Evolutionary conservation across 2,113 vertebrate genomes (phyloP), one percentile per base, ranked within the genome.

Genomic region (Formicarius rufipectus): DNA sequence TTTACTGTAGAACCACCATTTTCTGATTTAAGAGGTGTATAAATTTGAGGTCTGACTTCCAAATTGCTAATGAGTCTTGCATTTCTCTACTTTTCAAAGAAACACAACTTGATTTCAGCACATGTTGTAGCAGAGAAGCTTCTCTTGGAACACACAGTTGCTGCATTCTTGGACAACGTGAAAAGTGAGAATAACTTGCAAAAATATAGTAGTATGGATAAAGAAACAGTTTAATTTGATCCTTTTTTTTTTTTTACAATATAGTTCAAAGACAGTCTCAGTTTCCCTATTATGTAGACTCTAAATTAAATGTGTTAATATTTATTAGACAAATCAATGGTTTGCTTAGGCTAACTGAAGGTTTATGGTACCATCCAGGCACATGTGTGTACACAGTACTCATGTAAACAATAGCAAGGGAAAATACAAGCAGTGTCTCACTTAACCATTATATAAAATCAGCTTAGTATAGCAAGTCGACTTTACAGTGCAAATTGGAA

Each of bases 191-290:
- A 89, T 50, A 77, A 74, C 68, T 90, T 94, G 55, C 79, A 91
- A 92, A 97, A 96, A 92, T 84, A 89, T 52, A 90, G 85, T 2
- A 14, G 94, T 84, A 94, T 80, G 84, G 76, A 95, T 97, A 97
- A 95, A 93, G 97, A 82, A 96, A 86, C 56, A 91, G 78, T 97
- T 96, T 97, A 98, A 97, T 94, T 90, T 95, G 84, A 93, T 95
- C 55, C 56, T 96, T 82, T 64, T 74, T 50, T 90, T 87, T 83
- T 67, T 50, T 90, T 89, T 83, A 97, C 44, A 97, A 82, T 78
- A 92, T 94, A 96, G 77, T 96, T 93, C 73, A 90, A 94, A 93
- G 95, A 95, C 96, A 97, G 67, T 76, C 68, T 93, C 55, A 33
- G 71, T 87, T 96, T 95, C 91, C 85, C 96, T 96, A 76, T 63